Conservation (phyloP, 1,140 invertebrate species). For the Globodera rostochiensis region DNA sequence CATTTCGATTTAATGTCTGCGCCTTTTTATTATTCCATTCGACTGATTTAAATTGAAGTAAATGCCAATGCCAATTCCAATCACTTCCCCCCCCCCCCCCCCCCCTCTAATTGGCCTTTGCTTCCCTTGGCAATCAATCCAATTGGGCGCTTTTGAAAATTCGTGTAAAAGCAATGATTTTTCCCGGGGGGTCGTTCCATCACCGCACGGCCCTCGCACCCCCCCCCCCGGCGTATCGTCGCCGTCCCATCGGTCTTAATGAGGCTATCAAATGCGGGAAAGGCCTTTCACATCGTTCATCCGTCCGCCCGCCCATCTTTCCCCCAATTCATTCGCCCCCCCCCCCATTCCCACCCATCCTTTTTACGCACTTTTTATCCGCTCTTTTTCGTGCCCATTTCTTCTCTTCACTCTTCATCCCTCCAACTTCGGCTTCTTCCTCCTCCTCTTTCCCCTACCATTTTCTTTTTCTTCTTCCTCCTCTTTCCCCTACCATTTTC, state of each 20-base stretch:
- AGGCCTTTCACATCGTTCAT: background rate
- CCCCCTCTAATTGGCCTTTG: background rate
- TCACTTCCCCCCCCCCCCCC: too few relatives aligned
- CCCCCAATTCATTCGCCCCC: background rate
- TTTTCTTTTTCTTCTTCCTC: background rate
- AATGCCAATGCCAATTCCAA: too few relatives aligned
- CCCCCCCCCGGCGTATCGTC: background rate
- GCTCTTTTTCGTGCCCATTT: background rate
- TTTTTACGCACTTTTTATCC: background rate
- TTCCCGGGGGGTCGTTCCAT: background rate
- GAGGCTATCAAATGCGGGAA: conserved; percentile 10
- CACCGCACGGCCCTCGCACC: background rate
- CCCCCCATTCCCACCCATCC: background rate
- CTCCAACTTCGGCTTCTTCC: background rate
- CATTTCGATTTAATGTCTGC: too few relatives aligned
- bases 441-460: background rate
- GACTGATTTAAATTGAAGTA: too few relatives aligned
- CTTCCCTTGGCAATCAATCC: background rate
- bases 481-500: background rate
- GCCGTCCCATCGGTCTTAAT: conserved; percentile 5
- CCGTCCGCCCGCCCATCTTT: background rate
- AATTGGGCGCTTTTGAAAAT: background rate
- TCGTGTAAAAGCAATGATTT: background rate
- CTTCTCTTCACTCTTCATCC: background rate
- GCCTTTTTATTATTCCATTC: too few relatives aligned